Evolutionary conservation across 2,888 invertebrate species (phyloP).

Genomic region (Philhelius pedissequus): DNA sequence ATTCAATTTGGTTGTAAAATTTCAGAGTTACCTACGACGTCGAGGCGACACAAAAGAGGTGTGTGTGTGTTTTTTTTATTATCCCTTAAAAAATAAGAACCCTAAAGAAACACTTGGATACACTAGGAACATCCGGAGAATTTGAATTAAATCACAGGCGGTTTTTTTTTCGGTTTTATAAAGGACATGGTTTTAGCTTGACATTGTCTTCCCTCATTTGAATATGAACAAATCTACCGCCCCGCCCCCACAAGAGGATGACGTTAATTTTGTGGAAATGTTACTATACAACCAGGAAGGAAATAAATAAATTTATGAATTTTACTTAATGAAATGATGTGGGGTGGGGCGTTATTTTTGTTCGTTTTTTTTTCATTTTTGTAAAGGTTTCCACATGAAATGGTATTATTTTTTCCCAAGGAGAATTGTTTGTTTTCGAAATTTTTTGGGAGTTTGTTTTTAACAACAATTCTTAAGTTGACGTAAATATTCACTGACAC

Average conservation of each 20-base stretch:
- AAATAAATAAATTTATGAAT: constrained; percentile 60
- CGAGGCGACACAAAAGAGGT: constrained; percentile 3
- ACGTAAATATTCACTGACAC: background rate
- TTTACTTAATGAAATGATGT: constrained; percentile 44
- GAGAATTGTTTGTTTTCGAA: too few species aligned
- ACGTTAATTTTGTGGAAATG: constrained; percentile 60
- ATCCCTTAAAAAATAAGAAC: background rate
- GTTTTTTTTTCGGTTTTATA: background rate
- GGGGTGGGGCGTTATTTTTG: background rate
- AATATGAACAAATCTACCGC: background rate
- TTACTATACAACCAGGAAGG: constrained; percentile 36
- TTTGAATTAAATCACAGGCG: constrained; percentile 37
- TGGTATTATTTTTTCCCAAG: background rate
- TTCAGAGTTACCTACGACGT: background rate
- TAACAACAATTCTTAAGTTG: constrained; percentile 9
- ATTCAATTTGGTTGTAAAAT: constrained; percentile 25
- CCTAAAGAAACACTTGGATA: constrained; percentile 34
- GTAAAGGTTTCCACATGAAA: background rate
- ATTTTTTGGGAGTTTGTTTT: background rate
- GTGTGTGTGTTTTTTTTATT: background rate
- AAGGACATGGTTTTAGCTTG: background rate
- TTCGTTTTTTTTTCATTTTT: background rate
- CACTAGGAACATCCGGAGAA: constrained; percentile 37
- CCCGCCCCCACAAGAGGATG: background rate
- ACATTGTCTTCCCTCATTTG: background rate